Conservation (phyloP, 2,888 invertebrate species). For the Mesorhabditis sp. region DNA sequence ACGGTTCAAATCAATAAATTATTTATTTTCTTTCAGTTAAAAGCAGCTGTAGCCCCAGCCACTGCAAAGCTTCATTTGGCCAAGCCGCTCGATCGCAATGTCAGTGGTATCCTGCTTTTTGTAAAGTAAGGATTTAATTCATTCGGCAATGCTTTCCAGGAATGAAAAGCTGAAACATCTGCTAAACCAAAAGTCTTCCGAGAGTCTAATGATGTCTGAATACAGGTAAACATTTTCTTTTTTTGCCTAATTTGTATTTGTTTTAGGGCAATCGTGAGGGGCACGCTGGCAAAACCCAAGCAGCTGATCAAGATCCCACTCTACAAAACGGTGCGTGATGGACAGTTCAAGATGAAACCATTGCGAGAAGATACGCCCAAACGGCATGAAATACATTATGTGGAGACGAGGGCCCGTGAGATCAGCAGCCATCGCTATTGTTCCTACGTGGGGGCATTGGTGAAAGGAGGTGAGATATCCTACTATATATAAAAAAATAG, state of each 20-base stretch:
- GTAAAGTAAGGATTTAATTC: constrained; percentile 1
- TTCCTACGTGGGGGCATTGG: not conserved
- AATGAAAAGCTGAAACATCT: not conserved
- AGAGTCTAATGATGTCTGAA: not conserved
- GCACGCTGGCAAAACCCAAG: constrained; percentile 1
- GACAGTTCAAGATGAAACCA: not conserved
- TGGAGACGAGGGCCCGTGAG: not conserved
- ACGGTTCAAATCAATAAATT: not conserved
- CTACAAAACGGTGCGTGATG: not conserved
- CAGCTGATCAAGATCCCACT: not conserved
- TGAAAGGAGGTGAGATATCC: not conserved
- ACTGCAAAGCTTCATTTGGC: not conserved
- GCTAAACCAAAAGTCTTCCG: not conserved
- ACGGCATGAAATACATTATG: not conserved
- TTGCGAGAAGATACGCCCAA: not conserved
- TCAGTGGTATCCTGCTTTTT: constrained; percentile 2
- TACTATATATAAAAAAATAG: too few species aligned
- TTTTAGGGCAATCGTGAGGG: not conserved
- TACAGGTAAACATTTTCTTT: constrained; percentile 3
- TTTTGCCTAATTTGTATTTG: not conserved
- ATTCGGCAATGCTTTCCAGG: not conserved
- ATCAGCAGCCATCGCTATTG: not conserved
- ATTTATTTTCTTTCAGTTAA: not conserved
- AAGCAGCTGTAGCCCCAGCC: not conserved
- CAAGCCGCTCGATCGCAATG: not conserved